Conservation (phyloP, 2,888 invertebrate genomes). For the Thyatira batis region DNA sequence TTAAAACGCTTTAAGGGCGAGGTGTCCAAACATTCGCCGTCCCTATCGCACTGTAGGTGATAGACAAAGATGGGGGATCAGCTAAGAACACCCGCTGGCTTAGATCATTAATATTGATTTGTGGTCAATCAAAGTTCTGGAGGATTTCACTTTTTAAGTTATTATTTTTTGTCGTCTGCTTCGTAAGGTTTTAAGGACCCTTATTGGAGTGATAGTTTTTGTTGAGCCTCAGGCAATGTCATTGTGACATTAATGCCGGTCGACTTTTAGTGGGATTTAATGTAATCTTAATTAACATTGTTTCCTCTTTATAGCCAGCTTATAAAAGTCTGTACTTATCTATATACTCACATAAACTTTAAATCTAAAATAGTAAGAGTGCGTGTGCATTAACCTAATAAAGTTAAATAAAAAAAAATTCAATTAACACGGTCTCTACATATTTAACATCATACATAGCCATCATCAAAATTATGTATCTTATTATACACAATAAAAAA, state of each 20-base stretch:
- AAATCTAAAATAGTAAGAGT: too few species aligned
- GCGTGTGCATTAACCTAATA: too few species aligned
- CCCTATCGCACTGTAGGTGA: slow-evolving; percentile 39
- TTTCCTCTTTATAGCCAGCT: neutral
- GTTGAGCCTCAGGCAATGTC: slow-evolving; percentile 1
- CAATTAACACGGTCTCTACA: too few species aligned
- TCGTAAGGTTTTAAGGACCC: slow-evolving; percentile 50
- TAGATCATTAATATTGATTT: slow-evolving; percentile 83
- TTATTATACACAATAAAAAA: too few species aligned
- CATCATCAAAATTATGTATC: too few species aligned
- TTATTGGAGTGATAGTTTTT: slow-evolving; percentile 13
- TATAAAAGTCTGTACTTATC: neutral
- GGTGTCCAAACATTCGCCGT: slow-evolving; percentile 74
- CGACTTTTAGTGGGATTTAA: neutral
- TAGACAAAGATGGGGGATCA: slow-evolving; percentile 47
- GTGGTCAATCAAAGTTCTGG: slow-evolving; percentile 81
- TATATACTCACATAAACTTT: too few species aligned
- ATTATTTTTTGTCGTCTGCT: slow-evolving; percentile 62
- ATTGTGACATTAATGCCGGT: slow-evolving; percentile 2
- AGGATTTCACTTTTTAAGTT: slow-evolving; percentile 81
- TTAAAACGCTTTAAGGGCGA: slow-evolving; percentile 80
- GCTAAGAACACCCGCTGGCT: slow-evolving; percentile 74
- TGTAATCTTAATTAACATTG: slow-evolving; percentile 3
- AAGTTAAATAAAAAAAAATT: too few species aligned
- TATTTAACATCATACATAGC: too few species aligned